These are phyloP conservation scores for Ceyx cyanopectus DNA, from an alignment of 2,113 vertebrate species.

Conservation along the genomic window DNA sequence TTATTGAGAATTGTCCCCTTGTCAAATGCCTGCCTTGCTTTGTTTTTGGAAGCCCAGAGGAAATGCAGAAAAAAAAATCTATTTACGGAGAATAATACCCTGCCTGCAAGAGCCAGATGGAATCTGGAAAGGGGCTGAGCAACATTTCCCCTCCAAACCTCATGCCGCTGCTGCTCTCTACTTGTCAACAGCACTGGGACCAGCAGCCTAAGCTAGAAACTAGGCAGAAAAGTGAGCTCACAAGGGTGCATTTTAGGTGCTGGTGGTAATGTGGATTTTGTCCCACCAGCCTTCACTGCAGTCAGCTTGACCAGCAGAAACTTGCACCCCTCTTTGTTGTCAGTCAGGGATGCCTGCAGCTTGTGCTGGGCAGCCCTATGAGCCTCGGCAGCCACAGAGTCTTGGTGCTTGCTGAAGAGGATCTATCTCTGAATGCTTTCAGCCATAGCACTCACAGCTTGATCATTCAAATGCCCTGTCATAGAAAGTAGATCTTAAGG, in stretches of 20 bases:
- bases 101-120: background rate
- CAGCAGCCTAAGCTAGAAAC: background rate
- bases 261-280: background rate
- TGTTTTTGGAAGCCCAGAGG: background rate
- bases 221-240: background rate
- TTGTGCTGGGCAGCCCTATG: accelerated
- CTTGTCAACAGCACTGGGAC: background rate
- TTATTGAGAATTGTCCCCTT: background rate
- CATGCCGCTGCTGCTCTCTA: background rate
- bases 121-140: background rate
- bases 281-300: accelerated
- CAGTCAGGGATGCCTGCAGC: accelerated
- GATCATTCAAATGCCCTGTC: background rate
- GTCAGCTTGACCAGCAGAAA: accelerated
- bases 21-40: background rate
- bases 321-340: background rate
- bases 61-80: background rate
- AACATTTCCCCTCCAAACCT: background rate
- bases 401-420: accelerated
- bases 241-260: background rate
- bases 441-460: background rate
- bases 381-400: background rate
- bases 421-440: background rate
- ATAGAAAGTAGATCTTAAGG: background rate
- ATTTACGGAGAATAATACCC: constrained; percentile 13